Evolutionary conservation across 2,888 invertebrate genomes (phyloP), one percentile per base, ranked within the genome.

Genomic region (Acleris laterana): DNA sequence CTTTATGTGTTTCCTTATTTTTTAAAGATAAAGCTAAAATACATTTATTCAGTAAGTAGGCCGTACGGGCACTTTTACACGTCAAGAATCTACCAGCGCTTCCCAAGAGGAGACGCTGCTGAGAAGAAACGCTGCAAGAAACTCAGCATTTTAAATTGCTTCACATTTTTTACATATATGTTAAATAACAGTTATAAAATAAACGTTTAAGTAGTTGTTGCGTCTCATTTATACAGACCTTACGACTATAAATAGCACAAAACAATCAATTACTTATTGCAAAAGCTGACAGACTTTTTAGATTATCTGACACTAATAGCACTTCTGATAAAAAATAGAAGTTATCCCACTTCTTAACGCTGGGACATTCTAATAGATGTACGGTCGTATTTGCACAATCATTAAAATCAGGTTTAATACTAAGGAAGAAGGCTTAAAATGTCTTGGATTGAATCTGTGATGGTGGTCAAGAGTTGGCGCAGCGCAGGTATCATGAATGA

Each of bases 251-350:
- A 64, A 55, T 49, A 42, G 55, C 55, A 59, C 55, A 55, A 64
- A 53, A 38, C 53, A 55, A 48, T 59, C 20, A 25, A 60, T 60
- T 49, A 60, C 19, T 60, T 55, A 56, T 50, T 44, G 22, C 60
- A 28, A 61, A 60, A 56, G 22, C 42, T 65, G 60, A 56, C 60
- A 65, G 60, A 42, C 48, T 48, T 50, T 64, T 65, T 60, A 52
- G 48, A 59, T 53, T 59, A 48, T 64, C 64, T 25, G 42, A 28
- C 13, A 13, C 44, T 65, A 65, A 65, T 65, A 55, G 60, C 55
- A 44, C 1, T 50, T 28, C 32, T 50, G 65, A 65, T 65, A 65
- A 65, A 65, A 44, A 9, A 6, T 22, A 65, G 28, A 49, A 46
- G 62, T 38, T 38, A 38, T 38, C 38, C 13, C 38, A 13, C 38